These are phyloP conservation scores for Drosophila tropicalis DNA, from an alignment of 1,140 invertebrate genomes.

Conservation along the genomic window DNA sequence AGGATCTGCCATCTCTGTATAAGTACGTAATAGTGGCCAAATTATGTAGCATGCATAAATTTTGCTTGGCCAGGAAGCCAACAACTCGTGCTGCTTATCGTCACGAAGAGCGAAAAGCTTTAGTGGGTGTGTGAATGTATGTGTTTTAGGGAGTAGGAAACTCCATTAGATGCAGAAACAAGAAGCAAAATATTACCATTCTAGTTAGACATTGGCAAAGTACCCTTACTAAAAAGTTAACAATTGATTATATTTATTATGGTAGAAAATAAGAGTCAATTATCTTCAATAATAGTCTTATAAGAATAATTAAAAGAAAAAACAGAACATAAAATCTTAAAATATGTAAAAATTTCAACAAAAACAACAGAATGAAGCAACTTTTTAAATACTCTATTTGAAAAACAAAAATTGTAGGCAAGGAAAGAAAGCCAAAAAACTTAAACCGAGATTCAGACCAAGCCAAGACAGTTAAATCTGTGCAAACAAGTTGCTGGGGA, in stretches of 20 bases:
- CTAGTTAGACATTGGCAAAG: background rate
- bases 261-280: too few relatives aligned
- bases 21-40: constrained; percentile 63
- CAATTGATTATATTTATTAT: too few relatives aligned
- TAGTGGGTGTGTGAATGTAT: constrained; percentile 21
- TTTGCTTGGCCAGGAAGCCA: constrained; percentile 67
- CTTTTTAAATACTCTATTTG: background rate
- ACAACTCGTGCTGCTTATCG: constrained; percentile 72
- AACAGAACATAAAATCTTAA: too few relatives aligned
- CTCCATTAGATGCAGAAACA: constrained; percentile 68
- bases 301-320: too few relatives aligned
- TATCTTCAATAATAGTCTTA: too few relatives aligned
- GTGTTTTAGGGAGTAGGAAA: constrained; percentile 36
- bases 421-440: background rate
- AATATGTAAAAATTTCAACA: too few relatives aligned
- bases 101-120: constrained; percentile 69
- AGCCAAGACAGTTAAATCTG: constrained; percentile 69
- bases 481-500: constrained; percentile 77
- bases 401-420: background rate
- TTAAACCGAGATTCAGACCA: background rate
- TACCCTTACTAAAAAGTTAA: background rate
- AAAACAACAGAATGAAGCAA: background rate
- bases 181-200: constrained; percentile 22
- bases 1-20: constrained; percentile 24
- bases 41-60: constrained; percentile 79